Evolutionary conservation across 2,797 vertebrate genomes (phyloP).

Genomic region (Coracias cyanogaster): DNA sequence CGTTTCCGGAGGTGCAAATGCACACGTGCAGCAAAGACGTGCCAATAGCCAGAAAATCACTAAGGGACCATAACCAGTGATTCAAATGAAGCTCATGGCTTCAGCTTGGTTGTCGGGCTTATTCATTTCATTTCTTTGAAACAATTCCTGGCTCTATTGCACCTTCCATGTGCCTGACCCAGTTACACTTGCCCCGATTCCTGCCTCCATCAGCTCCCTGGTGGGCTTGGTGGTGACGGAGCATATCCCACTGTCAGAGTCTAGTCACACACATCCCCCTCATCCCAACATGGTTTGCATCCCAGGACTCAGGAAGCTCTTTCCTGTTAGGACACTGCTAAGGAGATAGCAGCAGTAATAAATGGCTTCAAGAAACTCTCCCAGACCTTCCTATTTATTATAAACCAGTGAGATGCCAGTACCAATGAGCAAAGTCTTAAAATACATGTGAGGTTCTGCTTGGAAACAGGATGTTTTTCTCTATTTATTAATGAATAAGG

Average conservation of each 20-base stretch:
- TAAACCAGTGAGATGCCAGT: neutral
- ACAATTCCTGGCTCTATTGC: fast-evolving
- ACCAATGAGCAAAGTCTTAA: neutral
- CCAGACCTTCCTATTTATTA: neutral
- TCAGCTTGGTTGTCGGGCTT: neutral
- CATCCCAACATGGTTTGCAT: neutral
- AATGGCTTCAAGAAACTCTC: neutral
- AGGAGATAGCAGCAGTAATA: neutral
- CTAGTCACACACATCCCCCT: neutral
- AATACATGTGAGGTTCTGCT: neutral
- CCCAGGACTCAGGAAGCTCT: neutral
- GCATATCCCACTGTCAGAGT: neutral
- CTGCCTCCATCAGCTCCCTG: neutral
- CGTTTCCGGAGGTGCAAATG: neutral
- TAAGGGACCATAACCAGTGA: neutral
- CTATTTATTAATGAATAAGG: neutral
- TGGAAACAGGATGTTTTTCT: neutral
- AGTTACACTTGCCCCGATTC: neutral
- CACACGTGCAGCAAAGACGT: neutral
- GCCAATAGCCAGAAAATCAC: neutral
- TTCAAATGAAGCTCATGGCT: neutral
- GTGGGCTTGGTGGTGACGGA: neutral
- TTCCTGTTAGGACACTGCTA: neutral
- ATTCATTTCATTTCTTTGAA: neutral
- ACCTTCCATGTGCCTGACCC: neutral